Base-by-base conservation (phyloP, 2,113 vertebrate genomes). In the Sardina pilchardus region DNA sequence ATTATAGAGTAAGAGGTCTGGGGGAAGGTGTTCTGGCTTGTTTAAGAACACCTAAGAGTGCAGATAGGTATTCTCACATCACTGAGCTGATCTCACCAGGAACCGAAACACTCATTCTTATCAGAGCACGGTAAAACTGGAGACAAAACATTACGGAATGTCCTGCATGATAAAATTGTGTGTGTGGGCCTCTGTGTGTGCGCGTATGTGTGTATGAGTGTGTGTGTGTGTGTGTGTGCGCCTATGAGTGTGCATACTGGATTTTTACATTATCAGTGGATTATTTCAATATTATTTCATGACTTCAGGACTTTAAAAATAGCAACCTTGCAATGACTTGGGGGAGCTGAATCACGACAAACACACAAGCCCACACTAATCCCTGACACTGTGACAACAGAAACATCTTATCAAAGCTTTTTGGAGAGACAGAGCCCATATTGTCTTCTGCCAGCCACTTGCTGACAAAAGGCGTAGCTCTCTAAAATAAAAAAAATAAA, bases 1-100 rank as follows among this genome's bases (percentile, higher is more conserved):
- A 92, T 91, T 93, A 86, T 90, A 90, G 89, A 90, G 84, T 92
- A 92, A 53, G 44, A 87, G 42, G 21, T 43, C 24, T 19, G 24
- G 44, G 17, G 30, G 71, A 45, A 85, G 53, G 50, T 53, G 59
- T 84, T 85, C 83, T 87, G 81, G 56, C 59, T 56, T 36, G 44
- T 19, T 39, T 84, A 14, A n/a, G 17, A 42, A 48, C 56, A 30
- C 47, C 81, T 44, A 43, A 48, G 47, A 48, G 43, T 2, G 82
- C 24, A 82, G 59, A 50, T 39, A 81, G 81, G 83, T 63, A 84
- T 83, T 50, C 82, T 83, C 36, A n/a, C 59, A 59, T 84, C 67
- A 78, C 71, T 36, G 71, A 16, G 71, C 4, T 78, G 14, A 78
- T 78, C 14, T 30, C 30, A 36, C 71, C 12, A 78, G 71, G 2